These are phyloP conservation scores for Tenebrio molitor DNA, from an alignment of 1,140 invertebrate species.

Conservation along the genomic window DNA sequence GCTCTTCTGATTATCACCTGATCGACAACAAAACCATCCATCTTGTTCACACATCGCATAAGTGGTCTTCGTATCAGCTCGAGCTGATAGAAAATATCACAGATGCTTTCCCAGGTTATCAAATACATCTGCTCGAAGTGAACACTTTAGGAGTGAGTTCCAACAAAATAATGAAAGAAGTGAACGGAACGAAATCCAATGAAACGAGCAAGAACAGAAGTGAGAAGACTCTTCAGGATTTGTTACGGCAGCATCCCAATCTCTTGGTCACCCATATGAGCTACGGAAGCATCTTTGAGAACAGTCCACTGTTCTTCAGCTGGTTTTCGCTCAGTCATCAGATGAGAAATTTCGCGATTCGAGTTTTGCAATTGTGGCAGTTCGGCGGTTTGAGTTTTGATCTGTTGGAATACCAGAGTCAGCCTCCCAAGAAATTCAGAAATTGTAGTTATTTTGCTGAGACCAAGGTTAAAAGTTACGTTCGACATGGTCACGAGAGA, in stretches of 20 bases:
- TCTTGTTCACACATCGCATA: slow-evolving; percentile 54
- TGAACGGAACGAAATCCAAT: not conserved
- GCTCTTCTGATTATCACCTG: slow-evolving; percentile 38
- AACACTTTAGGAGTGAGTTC: not conserved
- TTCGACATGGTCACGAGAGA: slow-evolving; percentile 43
- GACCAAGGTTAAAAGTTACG: slow-evolving; percentile 46
- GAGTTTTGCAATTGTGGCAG: slow-evolving; percentile 61
- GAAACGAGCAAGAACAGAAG: too few relatives aligned
- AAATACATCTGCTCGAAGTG: slow-evolving; percentile 35
- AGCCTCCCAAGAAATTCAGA: not conserved
- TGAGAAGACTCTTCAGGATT: too few relatives aligned
- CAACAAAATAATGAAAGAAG: slow-evolving; percentile 10
- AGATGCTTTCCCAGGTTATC: slow-evolving; percentile 42
- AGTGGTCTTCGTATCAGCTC: slow-evolving; percentile 55
- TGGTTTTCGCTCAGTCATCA: slow-evolving; percentile 56
- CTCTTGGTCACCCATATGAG: slow-evolving; percentile 53
- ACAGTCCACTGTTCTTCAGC: slow-evolving; percentile 51
- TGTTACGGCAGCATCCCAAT: too few relatives aligned
- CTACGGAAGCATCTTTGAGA: slow-evolving; percentile 52
- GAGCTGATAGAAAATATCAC: slow-evolving; percentile 55
- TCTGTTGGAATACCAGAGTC: slow-evolving; percentile 22
- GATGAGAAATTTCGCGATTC: slow-evolving; percentile 55
- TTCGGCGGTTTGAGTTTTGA: slow-evolving; percentile 60
- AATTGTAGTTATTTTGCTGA: not conserved
- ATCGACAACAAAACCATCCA: slow-evolving; percentile 57